These are phyloP conservation scores for Coluber constrictor DNA, from an alignment of 2,797 vertebrate genomes.

Conservation along the genomic window DNA sequence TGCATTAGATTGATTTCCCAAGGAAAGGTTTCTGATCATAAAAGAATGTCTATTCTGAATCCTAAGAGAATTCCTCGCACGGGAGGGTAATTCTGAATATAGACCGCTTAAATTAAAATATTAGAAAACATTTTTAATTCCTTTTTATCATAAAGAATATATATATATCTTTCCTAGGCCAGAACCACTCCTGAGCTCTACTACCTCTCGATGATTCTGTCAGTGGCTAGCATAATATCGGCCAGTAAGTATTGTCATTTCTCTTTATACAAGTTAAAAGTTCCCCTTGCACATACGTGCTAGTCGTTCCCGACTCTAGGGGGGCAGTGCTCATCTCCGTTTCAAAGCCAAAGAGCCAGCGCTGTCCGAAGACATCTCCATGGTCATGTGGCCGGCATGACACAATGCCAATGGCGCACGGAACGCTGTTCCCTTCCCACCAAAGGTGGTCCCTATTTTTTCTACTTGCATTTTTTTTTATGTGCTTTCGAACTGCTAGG, in stretches of 20 bases:
- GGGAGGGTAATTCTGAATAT: background rate
- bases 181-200: conserved; percentile 62
- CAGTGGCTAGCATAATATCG: conserved; percentile 43
- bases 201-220: conserved; percentile 49
- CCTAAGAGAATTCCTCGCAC: background rate
- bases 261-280: background rate
- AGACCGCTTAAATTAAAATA: background rate
- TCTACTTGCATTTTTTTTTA: too few species aligned
- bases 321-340: too few species aligned
- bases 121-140: background rate
- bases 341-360: too few species aligned
- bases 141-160: background rate
- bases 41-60: background rate
- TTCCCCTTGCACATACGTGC: too few species aligned
- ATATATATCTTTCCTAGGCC: conserved; percentile 38
- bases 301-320: too few species aligned
- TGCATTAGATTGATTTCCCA: background rate
- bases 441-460: too few species aligned
- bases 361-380: too few species aligned
- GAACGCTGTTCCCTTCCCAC: too few species aligned
- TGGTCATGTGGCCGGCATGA: too few species aligned
- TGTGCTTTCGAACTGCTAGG: too few species aligned
- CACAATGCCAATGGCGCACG: too few species aligned
- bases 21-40: background rate
- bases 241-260: conserved; percentile 37